Evolutionary conservation across 2,888 invertebrate genomes (phyloP), one percentile per base, ranked within the genome.

Genomic region (Pollenia angustigena): DNA sequence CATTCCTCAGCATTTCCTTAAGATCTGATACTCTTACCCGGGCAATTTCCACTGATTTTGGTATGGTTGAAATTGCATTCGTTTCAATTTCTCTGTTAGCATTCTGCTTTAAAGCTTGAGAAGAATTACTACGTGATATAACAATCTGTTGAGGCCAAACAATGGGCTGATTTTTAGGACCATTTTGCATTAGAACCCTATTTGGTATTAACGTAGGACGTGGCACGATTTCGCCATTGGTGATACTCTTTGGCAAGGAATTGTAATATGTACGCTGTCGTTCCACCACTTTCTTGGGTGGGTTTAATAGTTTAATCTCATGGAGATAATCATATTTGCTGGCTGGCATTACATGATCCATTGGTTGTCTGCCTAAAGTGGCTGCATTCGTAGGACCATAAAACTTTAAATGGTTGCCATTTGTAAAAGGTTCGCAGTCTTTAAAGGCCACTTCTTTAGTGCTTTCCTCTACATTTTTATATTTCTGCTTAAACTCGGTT

Each of bases 141-240:
- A 92, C 95, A 93, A 93, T 94, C 93, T 94, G 90, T 75, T 92
- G 91, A 3, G 84, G 83, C 74, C 69, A 64, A 62, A 48, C n/a
- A 32, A 81, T 85, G 8, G 76, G 44, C 10, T 74, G 52, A 23
- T 71, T 82, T 42, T 42, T 56, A 42, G 54, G 8, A 69, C 66
- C 84, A 91, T 93, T 94, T 94, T 95, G 90, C 94, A 94, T 92
- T 94, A 58, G 72, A 9, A 94, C 3, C 89, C 66, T 80, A 48
- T 95, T 94, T 62, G 95, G 95, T 90, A 95, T 95, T 92, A 95
- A 95, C 89, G 95, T 95, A 93, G 95, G 95, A 91, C 95, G 94
- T 68, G 95, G 95, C 91, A 95, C 95, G 92, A 95, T 94, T 75
- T 94, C 94, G 90, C 94, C 94, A 93, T 94, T 94, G 92, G 94